phyloP scores from a whole-genome alignment of 2,888 invertebrate genomes.

The Eilema caniola region DNA sequence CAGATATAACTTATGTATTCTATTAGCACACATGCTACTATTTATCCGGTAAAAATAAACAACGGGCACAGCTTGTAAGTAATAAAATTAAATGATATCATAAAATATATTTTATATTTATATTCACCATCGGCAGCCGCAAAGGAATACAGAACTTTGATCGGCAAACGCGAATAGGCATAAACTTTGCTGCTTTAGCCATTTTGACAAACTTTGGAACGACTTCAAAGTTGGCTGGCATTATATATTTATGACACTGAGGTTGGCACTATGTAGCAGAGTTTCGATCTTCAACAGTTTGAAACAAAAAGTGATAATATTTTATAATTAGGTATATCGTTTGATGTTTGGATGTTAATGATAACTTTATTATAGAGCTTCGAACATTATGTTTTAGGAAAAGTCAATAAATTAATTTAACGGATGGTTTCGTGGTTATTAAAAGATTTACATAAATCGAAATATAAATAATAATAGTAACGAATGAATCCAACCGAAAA shows the following conservation, averaged over 20 bases:
- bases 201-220: constrained; percentile 70
- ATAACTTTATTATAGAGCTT: constrained; percentile 18
- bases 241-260: constrained; percentile 39
- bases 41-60: not conserved
- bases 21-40: not conserved
- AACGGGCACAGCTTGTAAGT: not conserved
- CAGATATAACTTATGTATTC: not conserved
- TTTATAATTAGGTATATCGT: constrained; percentile 17
- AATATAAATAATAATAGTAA: not conserved
- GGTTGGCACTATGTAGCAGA: constrained; percentile 12
- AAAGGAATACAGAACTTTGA: constrained; percentile 64
- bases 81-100: constrained; percentile 27
- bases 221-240: constrained; percentile 48
- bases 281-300: constrained; percentile 14
- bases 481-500: not conserved
- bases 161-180: constrained; percentile 59
- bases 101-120: constrained; percentile 33
- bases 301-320: constrained; percentile 12
- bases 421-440: not conserved
- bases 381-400: not conserved
- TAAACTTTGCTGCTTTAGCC: constrained; percentile 67
- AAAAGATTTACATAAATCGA: not conserved
- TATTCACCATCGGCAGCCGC: constrained; percentile 41
- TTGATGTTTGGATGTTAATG: constrained; percentile 20
- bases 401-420: not conserved